Evolutionary conservation across 2,797 vertebrate genomes (phyloP).

Genomic region (Spondyliosoma cantharus): DNA sequence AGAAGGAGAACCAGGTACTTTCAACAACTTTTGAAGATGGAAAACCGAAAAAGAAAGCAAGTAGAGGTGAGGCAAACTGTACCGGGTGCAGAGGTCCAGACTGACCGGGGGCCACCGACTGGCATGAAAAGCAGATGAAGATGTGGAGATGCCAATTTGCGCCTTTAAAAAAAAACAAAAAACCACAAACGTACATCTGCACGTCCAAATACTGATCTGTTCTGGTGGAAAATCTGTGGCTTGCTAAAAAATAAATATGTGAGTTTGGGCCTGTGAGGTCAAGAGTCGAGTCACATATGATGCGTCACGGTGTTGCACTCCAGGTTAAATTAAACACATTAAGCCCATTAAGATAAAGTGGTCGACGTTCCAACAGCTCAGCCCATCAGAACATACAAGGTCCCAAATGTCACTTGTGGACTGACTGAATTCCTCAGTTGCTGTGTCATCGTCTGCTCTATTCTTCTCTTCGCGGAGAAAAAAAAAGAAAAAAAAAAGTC

Average conservation of each 20-base stretch:
- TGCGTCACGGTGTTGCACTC: background rate
- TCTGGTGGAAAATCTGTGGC: background rate
- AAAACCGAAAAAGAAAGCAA: too few relatives aligned
- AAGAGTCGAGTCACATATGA: background rate
- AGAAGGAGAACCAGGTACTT: too few relatives aligned
- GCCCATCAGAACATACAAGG: slow-evolving; percentile 29
- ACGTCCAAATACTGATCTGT: background rate
- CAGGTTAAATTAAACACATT: slow-evolving; percentile 12
- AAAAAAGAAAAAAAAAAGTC: slow-evolving; percentile 7
- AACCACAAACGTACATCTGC: background rate
- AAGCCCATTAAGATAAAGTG: slow-evolving; percentile 11
- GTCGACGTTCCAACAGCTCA: background rate
- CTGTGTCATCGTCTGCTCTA: slow-evolving; percentile 32
- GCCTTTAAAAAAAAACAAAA: background rate
- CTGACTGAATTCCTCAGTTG: slow-evolving; percentile 31
- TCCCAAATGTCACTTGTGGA: slow-evolving; percentile 10
- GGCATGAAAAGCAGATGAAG: background rate
- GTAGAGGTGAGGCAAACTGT: too few relatives aligned
- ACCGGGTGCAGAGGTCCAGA: background rate
- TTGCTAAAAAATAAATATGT: slow-evolving; percentile 9
- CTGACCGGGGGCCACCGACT: background rate
- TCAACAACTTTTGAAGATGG: too few relatives aligned
- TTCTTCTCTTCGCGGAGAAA: background rate
- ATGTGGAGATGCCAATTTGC: background rate
- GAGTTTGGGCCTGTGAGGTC: background rate